Evolutionary conservation across 2,113 vertebrate species (phyloP).

Genomic region (Seriola aureovittata): DNA sequence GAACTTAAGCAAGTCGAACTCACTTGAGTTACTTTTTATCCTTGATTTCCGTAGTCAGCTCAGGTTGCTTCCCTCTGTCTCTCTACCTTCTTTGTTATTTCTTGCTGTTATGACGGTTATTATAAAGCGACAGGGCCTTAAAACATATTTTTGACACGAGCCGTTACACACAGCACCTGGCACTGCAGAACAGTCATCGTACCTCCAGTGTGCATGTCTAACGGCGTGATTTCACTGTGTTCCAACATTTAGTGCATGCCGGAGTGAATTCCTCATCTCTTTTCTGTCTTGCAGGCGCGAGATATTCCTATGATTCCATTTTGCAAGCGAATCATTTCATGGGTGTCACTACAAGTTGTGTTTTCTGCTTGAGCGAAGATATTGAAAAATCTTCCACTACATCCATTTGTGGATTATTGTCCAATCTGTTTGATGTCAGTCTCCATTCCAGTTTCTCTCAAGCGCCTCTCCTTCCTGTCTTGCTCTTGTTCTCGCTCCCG

Average conservation of each 20-base stretch:
- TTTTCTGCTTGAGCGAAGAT: slow-evolving; percentile 67
- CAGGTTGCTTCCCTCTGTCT: background rate
- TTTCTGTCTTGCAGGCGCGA: slow-evolving; percentile 15
- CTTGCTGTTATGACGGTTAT: slow-evolving; percentile 17
- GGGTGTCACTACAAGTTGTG: slow-evolving; percentile 61
- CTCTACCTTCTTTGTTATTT: background rate
- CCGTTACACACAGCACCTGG: slow-evolving; percentile 6
- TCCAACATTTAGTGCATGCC: slow-evolving; percentile 42
- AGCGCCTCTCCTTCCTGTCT: slow-evolving; percentile 14
- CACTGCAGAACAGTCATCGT: background rate
- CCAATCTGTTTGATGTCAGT: slow-evolving; percentile 70
- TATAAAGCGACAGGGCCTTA: slow-evolving; percentile 12
- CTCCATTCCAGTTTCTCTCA: slow-evolving; percentile 45
- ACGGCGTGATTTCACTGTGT: slow-evolving; percentile 39
- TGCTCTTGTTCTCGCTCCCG: slow-evolving; percentile 3
- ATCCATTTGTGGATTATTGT: slow-evolving; percentile 74
- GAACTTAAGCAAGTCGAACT: slow-evolving; percentile 36
- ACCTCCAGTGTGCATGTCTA: slow-evolving; percentile 27
- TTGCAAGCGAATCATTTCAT: slow-evolving; percentile 64
- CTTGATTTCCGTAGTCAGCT: slow-evolving; percentile 12
- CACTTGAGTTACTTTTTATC: slow-evolving; percentile 53
- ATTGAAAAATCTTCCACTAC: slow-evolving; percentile 66
- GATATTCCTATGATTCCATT: slow-evolving; percentile 66
- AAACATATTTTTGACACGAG: slow-evolving; percentile 20
- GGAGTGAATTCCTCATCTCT: slow-evolving; percentile 16